phyloP scores from a whole-genome alignment of 1,140 invertebrate genomes.

The Nasonia longicornis region DNA sequence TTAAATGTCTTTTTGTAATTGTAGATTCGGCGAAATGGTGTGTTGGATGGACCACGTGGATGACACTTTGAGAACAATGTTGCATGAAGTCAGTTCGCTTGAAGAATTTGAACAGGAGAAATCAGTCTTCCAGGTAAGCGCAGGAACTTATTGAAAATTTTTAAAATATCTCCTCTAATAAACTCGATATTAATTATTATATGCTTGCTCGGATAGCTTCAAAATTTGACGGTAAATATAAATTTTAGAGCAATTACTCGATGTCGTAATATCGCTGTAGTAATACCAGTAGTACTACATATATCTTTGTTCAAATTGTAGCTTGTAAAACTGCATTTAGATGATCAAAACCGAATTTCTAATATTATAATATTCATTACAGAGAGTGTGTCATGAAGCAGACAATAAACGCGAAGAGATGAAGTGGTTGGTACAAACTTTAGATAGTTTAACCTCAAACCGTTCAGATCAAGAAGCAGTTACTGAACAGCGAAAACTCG shows the following conservation, averaged over 20 bases:
- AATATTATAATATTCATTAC: slow-evolving; percentile 38
- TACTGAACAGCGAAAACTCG: slow-evolving; percentile 83
- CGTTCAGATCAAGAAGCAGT: slow-evolving; percentile 83
- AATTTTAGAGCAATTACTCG: background rate
- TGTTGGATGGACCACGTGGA: slow-evolving; percentile 93
- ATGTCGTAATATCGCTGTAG: slow-evolving; percentile 22
- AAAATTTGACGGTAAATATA: slow-evolving; percentile 46
- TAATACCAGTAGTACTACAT: background rate
- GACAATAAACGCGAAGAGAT: slow-evolving; percentile 91
- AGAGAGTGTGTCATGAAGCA: slow-evolving; percentile 90
- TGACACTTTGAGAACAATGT: slow-evolving; percentile 82
- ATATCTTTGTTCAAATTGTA: background rate
- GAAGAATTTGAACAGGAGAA: slow-evolving; percentile 92
- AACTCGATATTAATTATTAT: slow-evolving; percentile 32
- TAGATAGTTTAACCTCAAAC: slow-evolving; percentile 87
- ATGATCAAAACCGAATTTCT: background rate
- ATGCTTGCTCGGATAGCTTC: slow-evolving; percentile 46
- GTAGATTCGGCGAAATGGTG: slow-evolving; percentile 84
- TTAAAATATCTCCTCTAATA: slow-evolving; percentile 10
- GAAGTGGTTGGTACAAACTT: slow-evolving; percentile 92
- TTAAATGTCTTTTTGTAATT: slow-evolving; percentile 38
- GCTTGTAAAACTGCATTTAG: background rate
- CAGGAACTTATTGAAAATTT: slow-evolving; percentile 10
- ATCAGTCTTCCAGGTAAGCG: slow-evolving; percentile 86
- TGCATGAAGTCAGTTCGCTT: slow-evolving; percentile 84